Evolutionary conservation across 2,888 invertebrate species (phyloP), one percentile per base, ranked within the genome.

Genomic region (Cerastoderma edule): DNA sequence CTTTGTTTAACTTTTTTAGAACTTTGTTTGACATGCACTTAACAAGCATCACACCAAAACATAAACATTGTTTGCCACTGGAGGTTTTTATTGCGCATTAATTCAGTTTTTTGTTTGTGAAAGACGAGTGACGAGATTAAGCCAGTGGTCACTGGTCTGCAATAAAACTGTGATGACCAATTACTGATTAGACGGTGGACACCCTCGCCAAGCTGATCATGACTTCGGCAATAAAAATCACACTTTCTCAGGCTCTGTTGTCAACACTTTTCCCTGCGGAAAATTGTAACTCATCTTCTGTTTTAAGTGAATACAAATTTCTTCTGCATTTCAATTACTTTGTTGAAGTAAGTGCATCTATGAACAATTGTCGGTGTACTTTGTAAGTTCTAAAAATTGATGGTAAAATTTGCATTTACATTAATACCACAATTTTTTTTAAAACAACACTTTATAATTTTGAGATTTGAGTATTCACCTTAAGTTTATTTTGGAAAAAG

Each of bases 131-230:
- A 35, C 27, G 19, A 35, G 33, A 57, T 57, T 57, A 57, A 4
- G 16, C 32, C 33, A 57, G 19, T 35, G 10, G 57, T 57, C 57
- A 57, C 22, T 35, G 35, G 22, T 22, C 57, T 35, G 57, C 22
- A 33, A 33, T 57, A 57, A 57, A 57, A 57, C 8, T 33, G 57
- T 57, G 57, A 57, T 57, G 57, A 57, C 57, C 57, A 57, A 57
- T 57, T 57, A 57, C 57, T 33, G 33, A 57, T 27, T n/a, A 24
- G 33, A 27, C 22, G 4, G 57, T 2, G 35, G 57, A 57, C 57
- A 57, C 8, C 22, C 57, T 57, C 57, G n/a, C n/a, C 57, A 33
- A 57, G 3, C 57, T 33, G 57, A 57, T 35, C 57, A 57, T 10
- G 28, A 10, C 57, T 35, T 33, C 4, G 19, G 57, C 57, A 32